Base-by-base conservation (phyloP, 1,140 invertebrate species). In the Phenacoccus solenopsis region DNA sequence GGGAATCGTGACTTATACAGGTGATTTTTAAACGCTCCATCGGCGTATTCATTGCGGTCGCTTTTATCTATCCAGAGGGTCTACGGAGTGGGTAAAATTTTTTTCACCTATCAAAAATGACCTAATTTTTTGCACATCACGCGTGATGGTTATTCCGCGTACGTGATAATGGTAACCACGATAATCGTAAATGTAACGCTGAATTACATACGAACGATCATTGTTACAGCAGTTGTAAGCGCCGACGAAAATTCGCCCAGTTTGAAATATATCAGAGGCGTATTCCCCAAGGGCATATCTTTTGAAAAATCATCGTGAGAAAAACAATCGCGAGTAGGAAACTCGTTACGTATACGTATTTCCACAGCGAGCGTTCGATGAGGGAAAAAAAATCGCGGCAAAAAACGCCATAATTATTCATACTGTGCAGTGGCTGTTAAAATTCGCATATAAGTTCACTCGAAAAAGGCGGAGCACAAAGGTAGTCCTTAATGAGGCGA, bases 401-500 rank as follows among this genome's bases (percentile, higher is more conserved):
- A 59, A 59, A 59, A 64, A 24, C 59, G 59, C 25, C 21, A 27
- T 64, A 25, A 64, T 27, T 64, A 64, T 64, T 64, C 59, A 64
- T 64, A 64, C 22, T 64, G 59, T 64, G 59, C 59, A 27, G 25
- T 27, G 59, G 59, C 25, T 64, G 59, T 64, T 64, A 25, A 64
- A 27, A 64, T 64, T 64, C 59, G 59, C 59, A 64, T 64, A 64
- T 64, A 64, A 64, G 59, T 64, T 64, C 59, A 64, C 59, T 64
- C 25, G 59, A 64, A 64, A 64, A 64, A 64, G 59, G 59, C 59
- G 59, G 59, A 27, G 59, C 59, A 64, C 59, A 64, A 64, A 64
- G 59, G 59, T 64, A 64, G 22, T 64, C 25, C 59, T 64, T 64
- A 64, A 64, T 64, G 59, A 64, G 59, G 22, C 59, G 59, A 64